Evolutionary conservation across 2,797 vertebrate genomes (phyloP).

Genomic region (Enoplosus armatus): DNA sequence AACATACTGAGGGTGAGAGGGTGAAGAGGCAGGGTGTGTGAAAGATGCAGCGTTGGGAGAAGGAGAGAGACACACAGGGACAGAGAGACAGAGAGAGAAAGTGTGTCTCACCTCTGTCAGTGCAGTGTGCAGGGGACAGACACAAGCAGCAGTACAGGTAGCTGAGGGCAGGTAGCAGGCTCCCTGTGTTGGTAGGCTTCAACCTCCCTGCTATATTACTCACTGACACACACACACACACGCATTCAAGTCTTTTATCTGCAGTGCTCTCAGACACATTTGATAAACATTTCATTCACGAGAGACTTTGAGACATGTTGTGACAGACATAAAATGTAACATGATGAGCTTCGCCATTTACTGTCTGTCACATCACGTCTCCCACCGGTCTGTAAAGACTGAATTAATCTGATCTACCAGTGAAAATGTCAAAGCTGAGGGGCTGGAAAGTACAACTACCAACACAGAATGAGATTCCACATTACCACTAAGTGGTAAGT

Average conservation of each 20-base stretch:
- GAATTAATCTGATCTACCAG: slow-evolving; percentile 44
- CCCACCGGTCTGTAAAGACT: neutral
- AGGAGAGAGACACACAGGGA: neutral
- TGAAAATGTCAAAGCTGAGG: slow-evolving; percentile 38
- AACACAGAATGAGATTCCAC: neutral
- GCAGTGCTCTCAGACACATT: slow-evolving; percentile 10
- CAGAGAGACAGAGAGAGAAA: neutral
- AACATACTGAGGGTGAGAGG: slow-evolving; percentile 2
- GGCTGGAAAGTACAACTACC: slow-evolving; percentile 26
- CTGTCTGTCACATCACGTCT: slow-evolving; percentile 16
- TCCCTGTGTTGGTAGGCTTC: slow-evolving; percentile 78
- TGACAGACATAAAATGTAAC: slow-evolving; percentile 22
- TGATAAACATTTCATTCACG: slow-evolving; percentile 29
- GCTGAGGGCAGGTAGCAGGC: slow-evolving; percentile 91
- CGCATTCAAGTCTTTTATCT: slow-evolving; percentile 22
- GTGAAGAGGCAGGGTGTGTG: slow-evolving; percentile 14
- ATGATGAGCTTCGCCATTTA: slow-evolving; percentile 3
- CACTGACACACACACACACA: slow-evolving; percentile 83
- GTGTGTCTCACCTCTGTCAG: slow-evolving; percentile 81
- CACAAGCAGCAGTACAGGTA: slow-evolving; percentile 91
- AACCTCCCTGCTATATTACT: slow-evolving; percentile 90
- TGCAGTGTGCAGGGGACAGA: slow-evolving; percentile 72
- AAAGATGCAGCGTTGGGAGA: slow-evolving; percentile 3
- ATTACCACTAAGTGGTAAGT: neutral
- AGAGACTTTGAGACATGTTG: slow-evolving; percentile 10